Conservation (phyloP, 2,113 vertebrate genomes). For the Xiphorhynchus elegans region DNA sequence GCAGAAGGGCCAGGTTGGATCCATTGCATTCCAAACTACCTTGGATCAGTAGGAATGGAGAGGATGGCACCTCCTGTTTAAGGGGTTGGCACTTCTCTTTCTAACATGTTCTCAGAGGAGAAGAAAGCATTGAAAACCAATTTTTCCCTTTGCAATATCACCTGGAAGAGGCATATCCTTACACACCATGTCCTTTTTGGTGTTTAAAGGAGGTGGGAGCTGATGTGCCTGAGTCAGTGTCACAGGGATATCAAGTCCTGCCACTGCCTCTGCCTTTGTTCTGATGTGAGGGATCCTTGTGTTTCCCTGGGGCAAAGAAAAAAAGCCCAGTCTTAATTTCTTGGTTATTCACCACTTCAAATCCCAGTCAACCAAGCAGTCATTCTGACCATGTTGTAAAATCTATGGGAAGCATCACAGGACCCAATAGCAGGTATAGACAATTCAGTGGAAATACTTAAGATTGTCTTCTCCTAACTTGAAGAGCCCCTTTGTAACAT, state of each 20-base stretch:
- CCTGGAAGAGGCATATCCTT: not conserved
- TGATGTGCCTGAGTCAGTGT: not conserved
- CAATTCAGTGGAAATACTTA: not conserved
- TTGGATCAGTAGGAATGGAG: not conserved
- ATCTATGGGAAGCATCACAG: not conserved
- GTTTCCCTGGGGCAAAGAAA: not conserved
- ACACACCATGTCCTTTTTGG: not conserved
- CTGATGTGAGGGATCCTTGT: not conserved
- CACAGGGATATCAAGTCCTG: not conserved
- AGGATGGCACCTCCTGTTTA: not conserved
- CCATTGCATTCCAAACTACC: not conserved
- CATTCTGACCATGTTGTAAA: not conserved
- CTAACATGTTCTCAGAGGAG: rapidly evolving
- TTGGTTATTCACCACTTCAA: not conserved
- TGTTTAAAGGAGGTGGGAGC: not conserved
- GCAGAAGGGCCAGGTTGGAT: not conserved
- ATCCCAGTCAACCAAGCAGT: not conserved
- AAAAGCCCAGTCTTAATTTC: not conserved
- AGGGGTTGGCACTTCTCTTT: not conserved
- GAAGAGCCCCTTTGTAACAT: not conserved
- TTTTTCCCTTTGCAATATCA: not conserved
- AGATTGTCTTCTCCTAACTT: not conserved
- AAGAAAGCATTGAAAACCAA: not conserved
- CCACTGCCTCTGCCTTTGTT: not conserved
- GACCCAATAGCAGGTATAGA: not conserved